phyloP scores from a whole-genome alignment of 2,113 vertebrate genomes.

The Microcebus ravelobensis region DNA sequence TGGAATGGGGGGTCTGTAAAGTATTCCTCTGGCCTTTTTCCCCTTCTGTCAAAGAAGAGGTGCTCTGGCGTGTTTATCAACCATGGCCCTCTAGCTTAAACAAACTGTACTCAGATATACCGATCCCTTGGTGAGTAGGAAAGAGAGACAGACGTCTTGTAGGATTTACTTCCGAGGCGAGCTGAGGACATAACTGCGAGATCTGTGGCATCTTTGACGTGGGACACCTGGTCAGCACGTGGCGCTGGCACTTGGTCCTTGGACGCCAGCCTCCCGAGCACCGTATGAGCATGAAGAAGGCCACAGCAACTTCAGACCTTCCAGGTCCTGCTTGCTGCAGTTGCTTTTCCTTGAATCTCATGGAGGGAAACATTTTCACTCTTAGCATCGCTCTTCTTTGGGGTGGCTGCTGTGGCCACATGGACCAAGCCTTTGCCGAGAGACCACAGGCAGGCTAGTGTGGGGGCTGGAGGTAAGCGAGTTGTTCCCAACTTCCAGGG shows the following conservation, averaged over 20 bases:
- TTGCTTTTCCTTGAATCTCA: background rate
- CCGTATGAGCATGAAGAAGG: fast-evolving
- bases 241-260: no score
- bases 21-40: no score
- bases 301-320: background rate
- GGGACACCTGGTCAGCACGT: fast-evolving
- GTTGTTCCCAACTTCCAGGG: fast-evolving
- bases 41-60: background rate
- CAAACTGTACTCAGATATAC: background rate
- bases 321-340: fast-evolving
- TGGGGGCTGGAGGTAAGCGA: background rate
- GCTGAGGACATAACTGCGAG: no score
- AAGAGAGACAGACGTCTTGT: background rate
- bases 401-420: fast-evolving
- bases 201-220: background rate
- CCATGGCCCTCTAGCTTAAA: background rate
- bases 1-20: background rate
- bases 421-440: fast-evolving
- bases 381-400: fast-evolving
- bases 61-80: background rate
- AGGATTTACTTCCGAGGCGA: no score
- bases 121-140: background rate
- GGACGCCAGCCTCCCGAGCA: background rate
- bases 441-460: background rate
- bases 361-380: background rate